Evolutionary conservation across 2,888 invertebrate species (phyloP), one percentile per base, ranked within the genome.

Genomic region (Nematopogon swammerdamellus): DNA sequence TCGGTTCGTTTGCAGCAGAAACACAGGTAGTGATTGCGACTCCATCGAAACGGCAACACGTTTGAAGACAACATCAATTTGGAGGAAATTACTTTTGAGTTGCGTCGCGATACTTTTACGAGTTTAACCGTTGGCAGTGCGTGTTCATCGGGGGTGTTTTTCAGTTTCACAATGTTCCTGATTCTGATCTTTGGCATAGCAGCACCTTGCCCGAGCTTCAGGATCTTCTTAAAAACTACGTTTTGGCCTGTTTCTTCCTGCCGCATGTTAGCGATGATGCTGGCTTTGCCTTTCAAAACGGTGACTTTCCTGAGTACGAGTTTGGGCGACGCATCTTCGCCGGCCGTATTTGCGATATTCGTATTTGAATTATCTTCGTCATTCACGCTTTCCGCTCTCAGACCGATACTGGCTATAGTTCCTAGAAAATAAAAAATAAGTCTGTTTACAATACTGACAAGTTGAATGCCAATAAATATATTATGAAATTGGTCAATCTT

Each of bases 1-100:
- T 25, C 46, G 6, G 18, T 47, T 2, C 47, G 44, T 42, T 49
- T 49, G 46, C 51, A 51, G 44, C 49, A 51, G 20, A 49, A 49
- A 29, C 51, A 51, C 20, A 46, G 29, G 45, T 47, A 47, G 11
- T 51, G 29, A 18, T 49, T 49, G 18, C 47, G 49, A n/a, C 19
- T 11, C 49, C 49, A 49, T 29, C 43, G 18, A 14, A 36, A 36
- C 3, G 36, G 36, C 3, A 36, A 36, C 36, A 14, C 14, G n/a
- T 36, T 36, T 14, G 36, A 36, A 14, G 11, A 36, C 3, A 3
- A 8, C 3, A 36, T 36, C 36, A 36, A 14, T 36, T 36, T 36
- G 36, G 14, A 14, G 11, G 36, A 36, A 14, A 14, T 14, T 6
- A 36, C n/a, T 14, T 36, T 36, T 6, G 36, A 36, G n/a, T 14